Evolutionary conservation across 2,888 invertebrate genomes (phyloP).

Genomic region (Cephalotes varians): DNA sequence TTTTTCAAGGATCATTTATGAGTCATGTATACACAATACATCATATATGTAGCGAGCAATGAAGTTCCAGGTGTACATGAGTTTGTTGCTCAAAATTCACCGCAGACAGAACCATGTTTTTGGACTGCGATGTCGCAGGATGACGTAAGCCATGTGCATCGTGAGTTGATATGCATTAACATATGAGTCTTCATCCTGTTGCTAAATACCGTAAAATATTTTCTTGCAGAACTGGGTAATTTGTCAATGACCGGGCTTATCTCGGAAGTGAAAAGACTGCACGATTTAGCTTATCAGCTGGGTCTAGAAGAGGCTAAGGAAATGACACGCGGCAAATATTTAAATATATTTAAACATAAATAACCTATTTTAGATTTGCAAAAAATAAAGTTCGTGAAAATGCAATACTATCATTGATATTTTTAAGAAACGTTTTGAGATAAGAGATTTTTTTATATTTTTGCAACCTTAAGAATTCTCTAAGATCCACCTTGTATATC

Average conservation of each 20-base stretch:
- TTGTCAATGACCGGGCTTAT: slow-evolving; percentile 94
- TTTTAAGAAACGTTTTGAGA: slow-evolving; percentile 13
- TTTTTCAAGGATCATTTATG: slow-evolving; percentile 48
- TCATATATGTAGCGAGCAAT: slow-evolving; percentile 73
- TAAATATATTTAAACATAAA: slow-evolving; percentile 91
- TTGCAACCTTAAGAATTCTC: slow-evolving; percentile 87
- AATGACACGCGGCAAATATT: slow-evolving; percentile 97
- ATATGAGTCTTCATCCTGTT: slow-evolving; percentile 77
- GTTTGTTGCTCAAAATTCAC: slow-evolving; percentile 91
- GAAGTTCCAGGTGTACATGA: slow-evolving; percentile 96
- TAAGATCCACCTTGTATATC: slow-evolving; percentile 92
- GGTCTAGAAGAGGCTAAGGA: slow-evolving; percentile 98
- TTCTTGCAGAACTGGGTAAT: slow-evolving; percentile 87
- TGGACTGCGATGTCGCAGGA: slow-evolving; percentile 91
- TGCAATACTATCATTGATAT: slow-evolving; percentile 10
- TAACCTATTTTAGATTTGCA: slow-evolving; percentile 55
- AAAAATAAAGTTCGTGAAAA: slow-evolving; percentile 37
- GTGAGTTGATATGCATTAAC: slow-evolving; percentile 87
- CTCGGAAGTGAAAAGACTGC: slow-evolving; percentile 96
- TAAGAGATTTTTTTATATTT: slow-evolving; percentile 11
- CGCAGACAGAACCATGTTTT: slow-evolving; percentile 88
- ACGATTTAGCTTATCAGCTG: slow-evolving; percentile 97
- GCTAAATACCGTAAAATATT: slow-evolving; percentile 6
- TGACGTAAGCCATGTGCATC: slow-evolving; percentile 92
- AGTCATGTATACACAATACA: slow-evolving; percentile 56